Percentiles rank a stretch among this genome's conserved stretches.
Evolutionary conservation across 2,888 invertebrate genomes (phyloP).

Genomic region (Plebejus argus): DNA sequence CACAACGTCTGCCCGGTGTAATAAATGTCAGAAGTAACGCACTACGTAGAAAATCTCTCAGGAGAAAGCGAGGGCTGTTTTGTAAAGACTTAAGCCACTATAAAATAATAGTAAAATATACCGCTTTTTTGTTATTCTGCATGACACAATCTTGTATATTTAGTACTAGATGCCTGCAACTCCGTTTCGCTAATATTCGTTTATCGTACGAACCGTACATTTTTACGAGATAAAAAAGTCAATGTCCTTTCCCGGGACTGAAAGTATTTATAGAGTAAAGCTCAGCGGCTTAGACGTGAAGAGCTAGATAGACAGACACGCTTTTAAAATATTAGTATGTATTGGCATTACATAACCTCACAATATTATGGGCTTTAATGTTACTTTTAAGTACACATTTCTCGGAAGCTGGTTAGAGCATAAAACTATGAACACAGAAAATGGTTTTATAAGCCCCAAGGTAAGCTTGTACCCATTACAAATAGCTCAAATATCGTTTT

Average conservation of each 20-base stretch:
- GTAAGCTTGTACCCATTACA: neutral
- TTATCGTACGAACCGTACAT: too few species aligned
- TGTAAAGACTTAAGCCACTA: conserved; percentile 1
- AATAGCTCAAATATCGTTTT: conserved; percentile 1
- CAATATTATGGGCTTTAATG: too few species aligned
- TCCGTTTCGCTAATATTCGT: too few species aligned
- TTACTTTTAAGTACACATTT: neutral
- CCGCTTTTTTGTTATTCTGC: neutral
- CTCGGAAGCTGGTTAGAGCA: neutral
- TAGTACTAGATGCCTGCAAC: too few species aligned
- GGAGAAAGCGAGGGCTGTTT: conserved; percentile 30
- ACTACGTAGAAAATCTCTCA: conserved; percentile 42
- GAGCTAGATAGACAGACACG: too few species aligned
- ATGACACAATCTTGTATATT: too few species aligned
- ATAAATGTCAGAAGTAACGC: conserved; percentile 45
- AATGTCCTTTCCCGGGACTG: too few species aligned
- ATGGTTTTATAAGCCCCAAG: neutral
- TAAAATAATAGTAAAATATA: neutral
- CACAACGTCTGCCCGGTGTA: conserved; percentile 44
- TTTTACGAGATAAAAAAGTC: too few species aligned
- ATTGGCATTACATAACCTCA: neutral
- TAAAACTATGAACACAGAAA: neutral
- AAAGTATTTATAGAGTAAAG: too few species aligned
- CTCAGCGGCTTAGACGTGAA: too few species aligned
- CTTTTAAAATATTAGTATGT: too few species aligned